Evolutionary conservation across 2,113 vertebrate species (phyloP).

Genomic region (Otis tarda): DNA sequence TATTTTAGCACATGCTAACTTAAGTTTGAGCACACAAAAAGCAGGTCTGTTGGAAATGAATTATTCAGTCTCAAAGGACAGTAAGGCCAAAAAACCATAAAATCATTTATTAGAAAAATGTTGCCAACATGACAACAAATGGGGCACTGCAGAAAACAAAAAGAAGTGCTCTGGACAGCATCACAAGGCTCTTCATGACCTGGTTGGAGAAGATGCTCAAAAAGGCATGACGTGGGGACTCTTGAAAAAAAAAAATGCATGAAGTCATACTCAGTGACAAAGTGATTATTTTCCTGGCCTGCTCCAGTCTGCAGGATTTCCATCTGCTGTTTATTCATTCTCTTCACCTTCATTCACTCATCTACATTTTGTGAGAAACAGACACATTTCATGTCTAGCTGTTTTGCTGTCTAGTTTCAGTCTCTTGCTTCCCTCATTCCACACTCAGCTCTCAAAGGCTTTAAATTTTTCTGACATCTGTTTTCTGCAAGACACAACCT

Average conservation of each 20-base stretch:
- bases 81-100: neutral
- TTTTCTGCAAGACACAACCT: neutral
- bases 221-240: neutral
- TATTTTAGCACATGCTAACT: neutral
- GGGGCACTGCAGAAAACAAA: neutral
- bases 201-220: neutral
- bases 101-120: neutral
- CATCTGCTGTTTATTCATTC: constrained; percentile 27
- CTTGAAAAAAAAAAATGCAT: neutral
- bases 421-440: neutral
- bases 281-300: constrained; percentile 16
- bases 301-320: neutral
- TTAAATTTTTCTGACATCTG: neutral
- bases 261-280: neutral
- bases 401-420: neutral
- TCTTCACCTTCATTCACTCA: constrained; percentile 28
- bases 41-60: neutral
- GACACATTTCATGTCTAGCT: neutral
- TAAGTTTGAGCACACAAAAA: neutral
- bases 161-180: neutral
- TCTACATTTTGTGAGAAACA: neutral
- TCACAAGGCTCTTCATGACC: neutral
- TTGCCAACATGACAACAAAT: neutral
- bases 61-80: neutral
- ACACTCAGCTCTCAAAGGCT: neutral